Evolutionary conservation across 2,888 invertebrate genomes (phyloP).

Genomic region (Folsomia candida): DNA sequence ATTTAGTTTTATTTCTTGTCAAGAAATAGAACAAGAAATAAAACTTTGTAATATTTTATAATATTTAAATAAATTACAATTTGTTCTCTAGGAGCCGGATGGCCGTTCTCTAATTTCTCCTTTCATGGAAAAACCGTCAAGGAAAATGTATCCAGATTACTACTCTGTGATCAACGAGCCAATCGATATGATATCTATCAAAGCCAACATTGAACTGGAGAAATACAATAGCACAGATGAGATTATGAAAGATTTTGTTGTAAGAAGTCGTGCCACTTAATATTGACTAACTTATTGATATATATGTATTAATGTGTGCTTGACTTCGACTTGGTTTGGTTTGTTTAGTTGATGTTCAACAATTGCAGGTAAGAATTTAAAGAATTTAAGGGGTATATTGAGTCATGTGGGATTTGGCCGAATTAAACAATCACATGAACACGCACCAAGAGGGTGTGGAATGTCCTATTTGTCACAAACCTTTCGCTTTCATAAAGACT

Average conservation of each 20-base stretch:
- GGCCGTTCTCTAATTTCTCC: constrained; percentile 83
- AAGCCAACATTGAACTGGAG: constrained; percentile 78
- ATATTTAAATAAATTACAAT: constrained; percentile 43
- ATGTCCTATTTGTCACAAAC: too few species aligned
- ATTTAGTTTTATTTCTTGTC: background rate
- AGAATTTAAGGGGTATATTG: too few species aligned
- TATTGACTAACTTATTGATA: background rate
- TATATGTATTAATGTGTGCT: background rate
- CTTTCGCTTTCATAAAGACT: too few species aligned
- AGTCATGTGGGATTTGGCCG: too few species aligned
- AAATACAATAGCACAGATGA: constrained; percentile 63
- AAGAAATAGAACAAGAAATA: too few species aligned
- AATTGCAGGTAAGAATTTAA: too few species aligned
- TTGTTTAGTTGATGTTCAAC: constrained; percentile 80
- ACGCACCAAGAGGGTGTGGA: too few species aligned
- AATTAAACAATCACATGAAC: too few species aligned
- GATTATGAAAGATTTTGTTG: constrained; percentile 63
- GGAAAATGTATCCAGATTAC: constrained; percentile 91
- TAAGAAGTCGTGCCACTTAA: constrained; percentile 40
- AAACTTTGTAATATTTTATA: background rate
- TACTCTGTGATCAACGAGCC: constrained; percentile 91
- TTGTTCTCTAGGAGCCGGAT: constrained; percentile 54
- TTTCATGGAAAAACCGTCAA: constrained; percentile 95
- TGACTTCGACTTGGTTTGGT: too few species aligned
- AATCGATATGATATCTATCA: constrained; percentile 92